Evolutionary conservation across 2,113 vertebrate genomes (phyloP), one percentile per base, ranked within the genome.

Genomic region (Piprites chloris): DNA sequence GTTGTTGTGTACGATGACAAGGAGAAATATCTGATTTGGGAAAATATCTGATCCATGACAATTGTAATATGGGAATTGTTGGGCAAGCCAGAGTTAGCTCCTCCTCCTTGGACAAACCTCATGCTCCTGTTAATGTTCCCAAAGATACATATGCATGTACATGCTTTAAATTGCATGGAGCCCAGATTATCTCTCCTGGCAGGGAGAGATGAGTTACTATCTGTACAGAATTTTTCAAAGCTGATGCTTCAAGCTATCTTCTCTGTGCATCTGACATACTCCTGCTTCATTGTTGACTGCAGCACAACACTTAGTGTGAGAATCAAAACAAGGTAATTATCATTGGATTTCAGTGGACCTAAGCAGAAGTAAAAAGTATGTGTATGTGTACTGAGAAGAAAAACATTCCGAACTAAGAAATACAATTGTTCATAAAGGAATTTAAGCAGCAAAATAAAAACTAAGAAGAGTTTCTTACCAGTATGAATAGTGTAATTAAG

Each of bases 241-340:
- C 33, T 89, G 76, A 37, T 92, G 87, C 91, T 94, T 92, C 61
- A 59, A 56, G 83, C 89, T 92, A 18, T 96, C 77, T 82, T 73
- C 87, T 85, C 58, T 95, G 69, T 66, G 69, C 74, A 85, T 95
- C 87, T 94, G 84, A 93, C 49, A 30, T 93, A 65, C 82, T 89
- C 62, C 87, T 92, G 71, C 66, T 87, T 74, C 41, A 1, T 81
- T 89, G 86, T 87, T 93, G 89, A 90, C 56, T 92, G 68, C 81
- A 87, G 73, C 80, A 78, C 42, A 81, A 33, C 53, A 18, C 65
- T 78, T 77, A 62, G 37, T 63, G 77, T 92, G 91, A 95, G 89
- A 93, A 89, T 82, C 84, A 94, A 95, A 95, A 87, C 71, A 91
- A 89, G 41, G 37, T 81, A 79, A 95, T 94, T 79, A 72, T 42